Conservation (phyloP, 2,888 invertebrate species). For the Metellina segmentata region DNA sequence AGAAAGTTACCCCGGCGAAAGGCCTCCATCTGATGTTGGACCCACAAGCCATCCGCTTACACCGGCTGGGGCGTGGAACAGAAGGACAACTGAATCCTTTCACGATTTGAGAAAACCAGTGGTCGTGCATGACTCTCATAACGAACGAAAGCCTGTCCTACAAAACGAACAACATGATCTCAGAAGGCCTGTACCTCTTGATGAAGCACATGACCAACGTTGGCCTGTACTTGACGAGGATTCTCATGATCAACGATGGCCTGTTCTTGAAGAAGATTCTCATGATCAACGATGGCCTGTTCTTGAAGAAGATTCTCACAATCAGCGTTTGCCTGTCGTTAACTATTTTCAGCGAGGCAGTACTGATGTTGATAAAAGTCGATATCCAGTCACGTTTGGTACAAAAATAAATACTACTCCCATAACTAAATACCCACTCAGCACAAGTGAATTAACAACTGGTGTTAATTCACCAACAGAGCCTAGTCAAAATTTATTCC, state of each 20-base stretch:
- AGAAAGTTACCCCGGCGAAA: too few species aligned
- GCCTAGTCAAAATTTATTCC: background rate
- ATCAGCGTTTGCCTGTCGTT: background rate
- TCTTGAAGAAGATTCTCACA: background rate
- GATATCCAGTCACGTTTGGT: too few species aligned
- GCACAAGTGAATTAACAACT: background rate
- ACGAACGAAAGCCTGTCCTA: constrained; percentile 29
- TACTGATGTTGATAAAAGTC: background rate
- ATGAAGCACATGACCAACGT: constrained; percentile 25
- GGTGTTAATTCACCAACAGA: background rate
- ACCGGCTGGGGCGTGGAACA: background rate
- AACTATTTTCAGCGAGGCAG: background rate
- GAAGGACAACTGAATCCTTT: background rate
- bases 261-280: constrained; percentile 7
- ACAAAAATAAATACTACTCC: background rate
- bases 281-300: constrained; percentile 25
- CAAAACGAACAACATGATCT: constrained; percentile 18
- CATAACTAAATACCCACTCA: background rate
- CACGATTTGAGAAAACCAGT: constrained; percentile 41
- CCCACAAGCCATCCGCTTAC: background rate
- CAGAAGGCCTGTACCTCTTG: constrained; percentile 15
- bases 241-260: constrained; percentile 18
- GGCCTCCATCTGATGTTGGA: too few species aligned
- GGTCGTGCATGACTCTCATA: background rate
- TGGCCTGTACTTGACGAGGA: constrained; percentile 43